A percentile compares a stretch with the other conserved stretches of the same genome.
Conservation (phyloP, 2,888 invertebrate species). For the Nomada ruficornis region DNA sequence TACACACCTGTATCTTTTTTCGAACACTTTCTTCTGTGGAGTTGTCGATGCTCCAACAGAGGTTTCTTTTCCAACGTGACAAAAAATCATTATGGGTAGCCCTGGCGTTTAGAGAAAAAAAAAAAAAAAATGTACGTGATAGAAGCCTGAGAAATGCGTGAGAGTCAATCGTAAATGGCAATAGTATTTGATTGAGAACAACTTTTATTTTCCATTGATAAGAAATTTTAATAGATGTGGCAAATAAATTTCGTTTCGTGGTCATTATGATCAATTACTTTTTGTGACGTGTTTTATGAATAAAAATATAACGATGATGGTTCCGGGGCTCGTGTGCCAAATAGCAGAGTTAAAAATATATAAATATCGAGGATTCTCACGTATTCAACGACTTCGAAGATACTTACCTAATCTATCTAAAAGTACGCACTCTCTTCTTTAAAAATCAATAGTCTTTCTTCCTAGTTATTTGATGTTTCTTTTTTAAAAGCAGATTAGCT, state of each 20-base stretch:
- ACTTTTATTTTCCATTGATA: conserved; percentile 4
- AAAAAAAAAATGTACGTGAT: conserved; percentile 58
- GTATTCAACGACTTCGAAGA: conserved; percentile 65
- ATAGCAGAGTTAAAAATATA: conserved; percentile 36
- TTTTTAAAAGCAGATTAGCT: conserved; percentile 71
- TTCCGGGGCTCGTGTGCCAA: conserved; percentile 62
- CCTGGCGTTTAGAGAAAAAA: conserved; percentile 58
- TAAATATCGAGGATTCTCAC: conserved; percentile 64
- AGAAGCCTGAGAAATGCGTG: conserved; percentile 67
- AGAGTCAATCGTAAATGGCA: conserved; percentile 58
- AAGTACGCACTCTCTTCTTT: conserved; percentile 70
- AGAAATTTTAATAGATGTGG: conserved; percentile 2
- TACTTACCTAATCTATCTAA: conserved; percentile 67
- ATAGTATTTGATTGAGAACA: conserved; percentile 29
- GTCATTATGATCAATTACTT: conserved; percentile 21
- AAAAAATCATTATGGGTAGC: conserved; percentile 56
- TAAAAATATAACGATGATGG: conserved; percentile 28
- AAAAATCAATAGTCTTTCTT: conserved; percentile 70
- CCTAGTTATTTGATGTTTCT: conserved; percentile 70
- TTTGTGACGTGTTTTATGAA: conserved; percentile 18
- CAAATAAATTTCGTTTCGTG: neutral
- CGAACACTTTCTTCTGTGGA: conserved; percentile 33
- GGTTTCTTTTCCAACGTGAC: conserved; percentile 48
- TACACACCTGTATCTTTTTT: conserved; percentile 45
- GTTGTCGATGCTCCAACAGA: conserved; percentile 27